These are phyloP conservation scores for Zaprionus ornatus DNA, from an alignment of 1,140 invertebrate genomes.

Conservation along the genomic window DNA sequence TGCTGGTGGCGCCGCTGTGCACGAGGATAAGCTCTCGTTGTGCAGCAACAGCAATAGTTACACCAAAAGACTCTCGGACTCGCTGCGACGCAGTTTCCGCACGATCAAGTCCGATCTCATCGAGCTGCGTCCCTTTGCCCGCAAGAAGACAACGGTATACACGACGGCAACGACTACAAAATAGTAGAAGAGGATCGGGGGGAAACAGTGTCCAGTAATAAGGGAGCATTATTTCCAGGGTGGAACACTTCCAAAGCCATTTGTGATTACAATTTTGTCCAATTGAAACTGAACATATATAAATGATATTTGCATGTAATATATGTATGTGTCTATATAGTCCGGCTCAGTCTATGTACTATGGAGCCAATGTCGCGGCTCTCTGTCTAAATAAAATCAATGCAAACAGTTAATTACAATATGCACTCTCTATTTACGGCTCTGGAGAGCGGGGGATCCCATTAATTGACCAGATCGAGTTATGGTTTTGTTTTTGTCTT, in stretches of 20 bases:
- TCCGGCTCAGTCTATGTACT: background rate
- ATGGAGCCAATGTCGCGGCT: background rate
- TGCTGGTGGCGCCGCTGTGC: slow-evolving; percentile 1
- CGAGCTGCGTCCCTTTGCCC: slow-evolving; percentile 68
- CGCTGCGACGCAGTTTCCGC: slow-evolving; percentile 71
- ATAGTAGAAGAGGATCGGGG: background rate
- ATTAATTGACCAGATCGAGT: background rate
- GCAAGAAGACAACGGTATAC: slow-evolving; percentile 33
- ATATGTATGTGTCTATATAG: background rate
- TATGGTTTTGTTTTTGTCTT: background rate
- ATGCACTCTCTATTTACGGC: background rate
- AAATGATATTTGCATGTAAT: background rate
- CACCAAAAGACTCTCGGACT: slow-evolving; percentile 69
- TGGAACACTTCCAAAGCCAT: background rate
- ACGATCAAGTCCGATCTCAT: slow-evolving; percentile 64
- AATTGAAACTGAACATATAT: background rate
- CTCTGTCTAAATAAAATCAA: background rate
- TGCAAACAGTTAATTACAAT: background rate
- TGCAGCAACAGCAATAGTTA: slow-evolving; percentile 76
- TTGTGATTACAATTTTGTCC: background rate
- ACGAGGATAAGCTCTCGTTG: slow-evolving; percentile 72
- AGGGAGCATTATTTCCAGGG: background rate
- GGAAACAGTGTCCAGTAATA: background rate
- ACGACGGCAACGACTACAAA: background rate
- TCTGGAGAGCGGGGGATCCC: background rate